Evolutionary conservation across 2,797 vertebrate species (phyloP).

Genomic region (Astyanax mexicanus): DNA sequence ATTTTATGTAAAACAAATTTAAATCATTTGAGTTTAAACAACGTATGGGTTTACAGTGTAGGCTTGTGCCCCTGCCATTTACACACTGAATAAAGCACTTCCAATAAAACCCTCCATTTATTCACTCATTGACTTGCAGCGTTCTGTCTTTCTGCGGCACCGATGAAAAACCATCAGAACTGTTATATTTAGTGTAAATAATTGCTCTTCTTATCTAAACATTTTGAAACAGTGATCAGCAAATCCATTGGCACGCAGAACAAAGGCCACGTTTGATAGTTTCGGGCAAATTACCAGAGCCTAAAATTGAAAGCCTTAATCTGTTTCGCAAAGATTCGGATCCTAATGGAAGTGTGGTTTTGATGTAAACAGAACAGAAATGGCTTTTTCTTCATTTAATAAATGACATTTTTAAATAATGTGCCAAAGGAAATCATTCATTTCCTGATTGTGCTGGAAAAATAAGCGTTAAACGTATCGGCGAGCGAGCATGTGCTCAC

Average conservation of each 20-base stretch:
- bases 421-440: background rate
- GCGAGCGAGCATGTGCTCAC: background rate
- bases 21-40: too few relatives aligned
- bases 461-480: background rate
- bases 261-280: background rate
- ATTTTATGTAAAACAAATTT: too few relatives aligned
- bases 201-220: background rate
- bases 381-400: background rate
- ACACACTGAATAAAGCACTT: background rate
- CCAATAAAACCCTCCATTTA: conserved; percentile 6
- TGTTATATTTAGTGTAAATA: background rate
- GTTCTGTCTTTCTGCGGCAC: background rate
- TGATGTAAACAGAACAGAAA: background rate
- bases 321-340: conserved; percentile 1
- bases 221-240: conserved; percentile 3
- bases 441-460: background rate
- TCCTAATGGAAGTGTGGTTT: background rate
- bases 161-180: background rate
- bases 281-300: conserved; percentile 1
- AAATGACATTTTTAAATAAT: background rate
- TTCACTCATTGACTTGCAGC: background rate
- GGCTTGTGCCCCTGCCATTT: too few relatives aligned
- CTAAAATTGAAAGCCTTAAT: conserved; percentile 16
- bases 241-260: background rate
- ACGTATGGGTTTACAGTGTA: too few relatives aligned